Evolutionary conservation across 1,140 invertebrate genomes (phyloP), one percentile per base, ranked within the genome.

Genomic region (Drosophila seguyi): DNA sequence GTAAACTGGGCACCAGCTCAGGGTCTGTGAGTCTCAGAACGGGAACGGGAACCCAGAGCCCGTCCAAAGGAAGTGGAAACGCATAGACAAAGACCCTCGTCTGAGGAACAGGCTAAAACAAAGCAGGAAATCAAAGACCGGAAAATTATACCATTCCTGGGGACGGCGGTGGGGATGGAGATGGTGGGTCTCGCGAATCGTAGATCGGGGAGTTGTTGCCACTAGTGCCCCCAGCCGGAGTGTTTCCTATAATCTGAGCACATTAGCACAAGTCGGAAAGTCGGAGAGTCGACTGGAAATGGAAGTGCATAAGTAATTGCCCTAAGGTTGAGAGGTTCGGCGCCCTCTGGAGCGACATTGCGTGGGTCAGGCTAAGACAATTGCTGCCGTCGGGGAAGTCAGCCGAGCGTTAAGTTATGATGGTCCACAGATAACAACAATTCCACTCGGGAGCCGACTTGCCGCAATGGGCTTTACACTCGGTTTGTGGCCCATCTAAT

Each of bases 51-150:
- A 47, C 47, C 31, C 57, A 67, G 57, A 58, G 41, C 16, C 11
- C 34, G 39, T 39, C 52, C 50, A 72, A 90, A 88, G 86, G 85
- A 90, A 88, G 82, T 90, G 77, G 68, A 77, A 85, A 79, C 72
- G 73, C 79, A 85, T 67, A 67, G 71, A 75, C 76, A 61, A 68
- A 86, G 82, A 81, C 82, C 75, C 81, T 59, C 63, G 45, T 59
- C 58, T 57, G 53, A 27, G 61, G 81, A 63, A 57, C 76, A 67
- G 76, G 72, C 84, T 87, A 63, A 81, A 72, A 87, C 84, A 87
- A 90, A 87, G 85, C 85, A 87, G 84, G 85, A 87, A 87, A 87
- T 60, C 84, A 87, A 75, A 87, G 76, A 87, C 80, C 81, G 84
- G 84, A 87, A 87, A 87, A 87, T 87, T 90, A 87, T 60, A 82